A percentile compares a stretch with the other conserved stretches of the same genome.
Conservation (phyloP, 2,888 invertebrate genomes). For the Caenorhabditis panamensis region DNA sequence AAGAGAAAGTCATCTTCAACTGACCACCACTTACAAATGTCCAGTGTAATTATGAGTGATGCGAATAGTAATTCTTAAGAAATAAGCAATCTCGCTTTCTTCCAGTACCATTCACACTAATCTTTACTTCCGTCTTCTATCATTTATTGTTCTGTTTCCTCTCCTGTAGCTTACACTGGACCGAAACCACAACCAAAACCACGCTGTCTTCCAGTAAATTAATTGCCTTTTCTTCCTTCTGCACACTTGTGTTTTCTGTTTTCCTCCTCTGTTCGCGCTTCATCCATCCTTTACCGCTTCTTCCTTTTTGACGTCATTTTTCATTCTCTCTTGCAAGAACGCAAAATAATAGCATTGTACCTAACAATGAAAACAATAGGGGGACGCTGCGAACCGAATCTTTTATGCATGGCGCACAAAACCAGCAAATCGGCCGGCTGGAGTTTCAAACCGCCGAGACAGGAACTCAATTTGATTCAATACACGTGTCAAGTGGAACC, state of each 20-base stretch:
- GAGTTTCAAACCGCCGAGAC: slow-evolving; percentile 68
- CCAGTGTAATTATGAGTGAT: slow-evolving; percentile 48
- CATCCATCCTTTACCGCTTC: slow-evolving; percentile 26
- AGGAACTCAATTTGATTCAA: slow-evolving; percentile 62
- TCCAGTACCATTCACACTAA: slow-evolving; percentile 34
- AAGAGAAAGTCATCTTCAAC: slow-evolving; percentile 50
- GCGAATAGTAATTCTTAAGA: slow-evolving; percentile 12
- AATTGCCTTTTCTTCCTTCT: slow-evolving; percentile 49
- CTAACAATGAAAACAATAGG: slow-evolving; percentile 58
- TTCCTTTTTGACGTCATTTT: slow-evolving; percentile 37
- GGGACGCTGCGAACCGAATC: slow-evolving; percentile 31
- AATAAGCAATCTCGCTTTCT: slow-evolving; percentile 31
- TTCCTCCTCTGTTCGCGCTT: slow-evolving; percentile 22
- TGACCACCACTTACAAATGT: slow-evolving; percentile 55
- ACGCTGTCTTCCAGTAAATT: no score
- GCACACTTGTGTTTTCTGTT: slow-evolving; percentile 30
- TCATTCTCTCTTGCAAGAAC: slow-evolving; percentile 33
- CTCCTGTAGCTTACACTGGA: no score
- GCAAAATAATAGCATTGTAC: slow-evolving; percentile 4
- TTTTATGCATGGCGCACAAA: slow-evolving; percentile 67
- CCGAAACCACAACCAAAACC: no score
- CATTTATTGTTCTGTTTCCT: slow-evolving; percentile 18
- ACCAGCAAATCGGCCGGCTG: slow-evolving; percentile 69
- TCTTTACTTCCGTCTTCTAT: slow-evolving; percentile 25
- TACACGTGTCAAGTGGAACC: slow-evolving; percentile 62